These are phyloP conservation scores for Oxyruncus cristatus DNA, from an alignment of 2,113 vertebrate genomes.

Conservation along the genomic window DNA sequence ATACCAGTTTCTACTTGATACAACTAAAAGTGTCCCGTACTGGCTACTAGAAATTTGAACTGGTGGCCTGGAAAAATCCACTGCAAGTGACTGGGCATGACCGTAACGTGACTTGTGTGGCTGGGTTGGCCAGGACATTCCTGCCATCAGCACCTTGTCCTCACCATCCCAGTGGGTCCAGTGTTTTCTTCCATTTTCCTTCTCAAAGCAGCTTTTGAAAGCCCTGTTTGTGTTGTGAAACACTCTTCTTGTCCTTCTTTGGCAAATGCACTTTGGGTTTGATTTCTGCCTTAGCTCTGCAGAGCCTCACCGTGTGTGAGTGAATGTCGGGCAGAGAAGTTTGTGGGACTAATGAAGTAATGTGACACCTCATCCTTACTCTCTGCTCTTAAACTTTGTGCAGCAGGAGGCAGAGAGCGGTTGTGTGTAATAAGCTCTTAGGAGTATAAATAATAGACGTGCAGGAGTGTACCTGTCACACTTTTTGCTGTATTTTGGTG, in stretches of 20 bases:
- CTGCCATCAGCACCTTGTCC: not conserved
- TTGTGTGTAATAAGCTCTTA: not conserved
- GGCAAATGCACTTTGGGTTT: not conserved
- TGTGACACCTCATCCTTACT: not conserved
- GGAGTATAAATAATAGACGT: not conserved
- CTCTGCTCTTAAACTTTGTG: not conserved
- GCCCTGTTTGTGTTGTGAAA: not conserved
- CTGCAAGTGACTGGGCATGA: not conserved
- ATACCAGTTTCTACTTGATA: not conserved
- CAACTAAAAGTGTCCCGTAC: not conserved
- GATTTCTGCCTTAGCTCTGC: not conserved
- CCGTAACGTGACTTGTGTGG: not conserved
- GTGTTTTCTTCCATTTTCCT: not conserved
- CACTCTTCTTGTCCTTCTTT: not conserved
- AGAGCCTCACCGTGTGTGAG: accelerated
- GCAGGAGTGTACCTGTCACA: not conserved
- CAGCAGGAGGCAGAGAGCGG: not conserved
- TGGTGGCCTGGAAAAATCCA: not conserved
- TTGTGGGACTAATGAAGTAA: not conserved
- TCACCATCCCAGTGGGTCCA: not conserved
- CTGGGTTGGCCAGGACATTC: not conserved
- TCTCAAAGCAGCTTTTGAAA: not conserved
- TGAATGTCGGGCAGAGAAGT: not conserved
- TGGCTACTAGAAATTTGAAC: not conserved
- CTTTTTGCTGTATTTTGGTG: not conserved